Percentiles rank a stretch among this genome's conserved stretches.
Evolutionary conservation across 2,797 vertebrate genomes (phyloP).

Genomic region (Phataginus tetradactyla): DNA sequence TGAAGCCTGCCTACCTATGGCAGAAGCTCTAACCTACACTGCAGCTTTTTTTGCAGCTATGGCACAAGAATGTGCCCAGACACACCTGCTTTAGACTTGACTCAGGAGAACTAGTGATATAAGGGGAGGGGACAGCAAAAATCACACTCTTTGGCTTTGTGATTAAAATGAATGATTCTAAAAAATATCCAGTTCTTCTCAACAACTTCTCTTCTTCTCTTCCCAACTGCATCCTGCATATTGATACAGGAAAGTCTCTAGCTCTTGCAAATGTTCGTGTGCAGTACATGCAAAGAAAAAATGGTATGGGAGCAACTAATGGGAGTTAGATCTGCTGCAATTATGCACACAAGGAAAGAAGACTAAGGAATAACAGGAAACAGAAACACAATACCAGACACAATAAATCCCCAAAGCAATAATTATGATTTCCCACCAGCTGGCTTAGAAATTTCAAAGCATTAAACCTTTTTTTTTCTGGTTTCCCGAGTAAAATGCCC

Average conservation of each 20-base stretch:
- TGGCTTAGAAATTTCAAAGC: constrained; percentile 50
- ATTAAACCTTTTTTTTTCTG: neutral
- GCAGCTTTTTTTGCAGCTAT: neutral
- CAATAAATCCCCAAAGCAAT: constrained; percentile 35
- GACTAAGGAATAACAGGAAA: constrained; percentile 67
- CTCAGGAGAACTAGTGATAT: neutral
- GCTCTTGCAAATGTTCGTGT: neutral
- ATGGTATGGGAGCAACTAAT: neutral
- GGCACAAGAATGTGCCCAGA: neutral
- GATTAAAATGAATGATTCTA: neutral
- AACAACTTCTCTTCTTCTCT: neutral
- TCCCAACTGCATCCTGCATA: neutral
- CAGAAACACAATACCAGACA: constrained; percentile 44
- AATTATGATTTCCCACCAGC: constrained; percentile 63
- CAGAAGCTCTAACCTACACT: neutral
- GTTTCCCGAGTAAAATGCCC: neutral
- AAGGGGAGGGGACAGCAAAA: neutral
- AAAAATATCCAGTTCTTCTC: neutral
- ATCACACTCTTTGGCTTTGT: neutral
- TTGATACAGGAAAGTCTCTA: neutral
- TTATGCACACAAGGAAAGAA: neutral
- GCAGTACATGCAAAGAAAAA: neutral
- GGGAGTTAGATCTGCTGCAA: constrained; percentile 18
- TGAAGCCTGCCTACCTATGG: neutral
- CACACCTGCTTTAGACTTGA: neutral